Evolutionary conservation across 1,140 invertebrate genomes (phyloP).

Genomic region (Vanessa atalanta): DNA sequence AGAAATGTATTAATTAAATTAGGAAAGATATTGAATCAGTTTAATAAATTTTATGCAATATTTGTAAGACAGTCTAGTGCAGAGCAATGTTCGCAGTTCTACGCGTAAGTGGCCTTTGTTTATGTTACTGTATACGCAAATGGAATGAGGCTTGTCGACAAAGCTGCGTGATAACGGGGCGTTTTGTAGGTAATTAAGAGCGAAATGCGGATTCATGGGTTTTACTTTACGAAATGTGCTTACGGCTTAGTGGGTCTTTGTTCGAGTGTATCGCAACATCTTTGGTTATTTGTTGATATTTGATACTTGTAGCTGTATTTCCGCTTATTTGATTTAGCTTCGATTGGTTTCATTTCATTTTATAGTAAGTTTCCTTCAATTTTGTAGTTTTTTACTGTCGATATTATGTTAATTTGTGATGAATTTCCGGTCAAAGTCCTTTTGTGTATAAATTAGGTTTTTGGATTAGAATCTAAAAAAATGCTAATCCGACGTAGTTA

Average conservation of each 20-base stretch:
- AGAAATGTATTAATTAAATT: constrained; percentile 7
- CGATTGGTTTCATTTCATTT: background rate
- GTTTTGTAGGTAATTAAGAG: constrained; percentile 77
- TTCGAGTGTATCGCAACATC: constrained; percentile 7
- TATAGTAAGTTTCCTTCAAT: no score
- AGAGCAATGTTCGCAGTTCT: constrained; percentile 47
- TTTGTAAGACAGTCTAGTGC: constrained; percentile 42
- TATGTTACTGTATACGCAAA: constrained; percentile 71
- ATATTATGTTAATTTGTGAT: no score
- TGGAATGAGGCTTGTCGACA: constrained; percentile 64
- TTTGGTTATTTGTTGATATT: background rate
- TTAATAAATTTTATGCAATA: constrained; percentile 38
- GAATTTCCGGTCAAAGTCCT: no score
- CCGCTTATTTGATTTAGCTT: background rate
- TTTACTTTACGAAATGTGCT: constrained; percentile 55
- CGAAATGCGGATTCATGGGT: constrained; percentile 58
- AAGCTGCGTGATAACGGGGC: constrained; percentile 65
- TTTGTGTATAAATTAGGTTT: no score
- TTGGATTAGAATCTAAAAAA: no score
- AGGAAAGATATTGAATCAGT: constrained; percentile 2
- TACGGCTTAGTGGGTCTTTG: constrained; percentile 37
- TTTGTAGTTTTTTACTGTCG: no score
- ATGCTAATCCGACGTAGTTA: no score
- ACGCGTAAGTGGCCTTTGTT: constrained; percentile 52
- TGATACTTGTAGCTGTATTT: background rate